Conservation (phyloP, 2,888 invertebrate genomes). For the Leptinotarsa juncta region DNA sequence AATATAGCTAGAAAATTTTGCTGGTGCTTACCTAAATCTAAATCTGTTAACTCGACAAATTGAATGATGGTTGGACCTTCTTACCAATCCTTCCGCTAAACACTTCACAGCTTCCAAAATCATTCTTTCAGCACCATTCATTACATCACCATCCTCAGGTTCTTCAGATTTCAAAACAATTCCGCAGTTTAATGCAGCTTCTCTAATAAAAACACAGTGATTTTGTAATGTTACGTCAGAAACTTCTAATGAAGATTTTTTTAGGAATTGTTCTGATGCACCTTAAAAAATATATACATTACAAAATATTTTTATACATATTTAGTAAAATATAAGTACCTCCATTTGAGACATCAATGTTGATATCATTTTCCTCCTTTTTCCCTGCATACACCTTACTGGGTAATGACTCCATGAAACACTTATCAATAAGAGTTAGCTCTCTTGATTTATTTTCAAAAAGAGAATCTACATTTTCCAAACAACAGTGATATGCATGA, state of each 20-base stretch:
- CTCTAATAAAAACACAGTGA: constrained; percentile 64
- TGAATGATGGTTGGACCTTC: constrained; percentile 56
- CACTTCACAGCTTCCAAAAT: constrained; percentile 68
- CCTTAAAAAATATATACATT: constrained; percentile 31
- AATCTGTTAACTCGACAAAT: constrained; percentile 45
- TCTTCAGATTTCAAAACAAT: constrained; percentile 66
- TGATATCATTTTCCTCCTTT: constrained; percentile 32
- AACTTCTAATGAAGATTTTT: constrained; percentile 45
- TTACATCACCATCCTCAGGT: constrained; percentile 64
- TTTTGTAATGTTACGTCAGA: constrained; percentile 54
- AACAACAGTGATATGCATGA: constrained; percentile 65
- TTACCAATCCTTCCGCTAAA: constrained; percentile 68
- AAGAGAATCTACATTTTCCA: constrained; percentile 50
- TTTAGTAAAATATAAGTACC: constrained; percentile 26
- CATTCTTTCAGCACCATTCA: constrained; percentile 67
- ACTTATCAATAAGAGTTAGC: constrained; percentile 46
- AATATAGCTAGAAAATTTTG: constrained; percentile 11
- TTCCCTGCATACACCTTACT: constrained; percentile 16
- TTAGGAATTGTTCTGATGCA: constrained; percentile 21
- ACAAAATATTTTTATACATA: background rate
- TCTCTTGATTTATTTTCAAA: constrained; percentile 50
- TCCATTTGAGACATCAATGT: constrained; percentile 43
- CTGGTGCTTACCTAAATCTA: constrained; percentile 49
- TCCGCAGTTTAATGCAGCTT: constrained; percentile 65
- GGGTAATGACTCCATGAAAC: constrained; percentile 38